Percentiles rank a stretch among this genome's conserved stretches.
Evolutionary conservation across 2,113 vertebrate species (phyloP).

Genomic region (Aegithalos caudatus): DNA sequence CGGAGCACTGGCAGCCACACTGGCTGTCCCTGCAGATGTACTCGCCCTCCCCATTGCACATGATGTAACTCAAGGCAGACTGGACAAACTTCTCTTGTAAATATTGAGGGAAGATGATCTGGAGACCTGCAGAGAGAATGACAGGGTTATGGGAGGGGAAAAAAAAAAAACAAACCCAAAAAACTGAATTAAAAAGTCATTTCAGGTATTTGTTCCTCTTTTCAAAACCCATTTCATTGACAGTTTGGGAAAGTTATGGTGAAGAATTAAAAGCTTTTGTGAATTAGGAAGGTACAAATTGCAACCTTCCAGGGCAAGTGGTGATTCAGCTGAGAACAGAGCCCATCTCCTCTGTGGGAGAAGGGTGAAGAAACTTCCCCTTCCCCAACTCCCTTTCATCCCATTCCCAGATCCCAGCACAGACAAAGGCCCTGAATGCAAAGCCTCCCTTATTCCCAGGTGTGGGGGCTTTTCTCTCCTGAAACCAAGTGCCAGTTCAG

Average conservation of each 20-base stretch:
- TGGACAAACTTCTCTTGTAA: conserved; percentile 99
- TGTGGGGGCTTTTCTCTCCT: rapidly evolving
- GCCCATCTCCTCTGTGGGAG: not conserved
- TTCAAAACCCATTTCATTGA: conserved; percentile 44
- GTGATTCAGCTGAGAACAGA: not conserved
- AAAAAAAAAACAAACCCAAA: too few relatives aligned
- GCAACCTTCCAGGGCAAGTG: not conserved
- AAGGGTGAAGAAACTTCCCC: not conserved
- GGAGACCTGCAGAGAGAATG: conserved; percentile 81
- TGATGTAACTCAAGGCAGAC: conserved; percentile 98
- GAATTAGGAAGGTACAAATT: not conserved
- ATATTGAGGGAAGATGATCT: conserved; percentile 97
- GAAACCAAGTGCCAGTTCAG: not conserved
- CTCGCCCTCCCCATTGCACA: conserved; percentile 98
- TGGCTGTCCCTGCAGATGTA: conserved; percentile 92
- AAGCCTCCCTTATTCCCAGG: not conserved
- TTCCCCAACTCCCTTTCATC: not conserved
- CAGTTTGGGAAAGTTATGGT: not conserved
- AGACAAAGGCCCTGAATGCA: not conserved
- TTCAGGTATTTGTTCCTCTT: not conserved
- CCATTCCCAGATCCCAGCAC: not conserved
- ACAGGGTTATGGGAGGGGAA: not conserved
- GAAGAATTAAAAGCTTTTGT: not conserved
- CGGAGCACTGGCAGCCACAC: conserved; percentile 89
- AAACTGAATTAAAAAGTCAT: not conserved